A percentile compares a stretch with the other conserved stretches of the same genome.
Evolutionary conservation across 2,888 invertebrate species (phyloP).

Genomic region (Horisme vitalbata): DNA sequence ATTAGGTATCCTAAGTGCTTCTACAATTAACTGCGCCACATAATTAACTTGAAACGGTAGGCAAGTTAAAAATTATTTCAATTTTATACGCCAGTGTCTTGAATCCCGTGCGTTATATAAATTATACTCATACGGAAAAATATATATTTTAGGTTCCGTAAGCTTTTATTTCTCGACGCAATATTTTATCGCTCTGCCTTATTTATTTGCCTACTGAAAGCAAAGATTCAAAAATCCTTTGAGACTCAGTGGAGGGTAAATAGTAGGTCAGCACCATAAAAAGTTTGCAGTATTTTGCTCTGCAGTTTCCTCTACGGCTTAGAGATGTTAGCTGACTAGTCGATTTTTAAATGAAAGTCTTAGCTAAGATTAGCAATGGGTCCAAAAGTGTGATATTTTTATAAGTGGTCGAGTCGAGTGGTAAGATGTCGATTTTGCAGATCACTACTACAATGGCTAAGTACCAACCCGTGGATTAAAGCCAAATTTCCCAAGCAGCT

Average conservation of each 20-base stretch:
- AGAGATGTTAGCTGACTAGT: background rate
- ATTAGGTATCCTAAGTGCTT: constrained; percentile 27
- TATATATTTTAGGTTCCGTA: too few species aligned
- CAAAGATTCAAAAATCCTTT: constrained; percentile 26
- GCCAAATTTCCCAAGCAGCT: too few species aligned
- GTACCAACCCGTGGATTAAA: too few species aligned
- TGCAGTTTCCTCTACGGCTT: constrained; percentile 14
- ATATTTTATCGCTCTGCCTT: constrained; percentile 6
- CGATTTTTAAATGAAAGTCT: background rate
- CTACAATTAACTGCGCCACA: constrained; percentile 16
- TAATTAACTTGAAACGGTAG: constrained; percentile 12
- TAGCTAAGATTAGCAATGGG: background rate
- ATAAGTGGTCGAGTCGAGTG: too few species aligned
- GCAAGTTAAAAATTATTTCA: background rate
- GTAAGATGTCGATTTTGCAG: background rate
- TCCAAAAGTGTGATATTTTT: background rate
- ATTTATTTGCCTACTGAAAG: constrained; percentile 13
- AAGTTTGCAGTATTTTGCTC: constrained; percentile 21
- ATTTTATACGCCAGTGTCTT: background rate
- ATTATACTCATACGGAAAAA: too few species aligned
- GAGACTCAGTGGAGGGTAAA: constrained; percentile 24
- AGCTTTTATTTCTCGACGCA: background rate
- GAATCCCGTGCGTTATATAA: too few species aligned
- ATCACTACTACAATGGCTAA: background rate
- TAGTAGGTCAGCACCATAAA: constrained; percentile 27